A percentile compares a stretch with the other conserved stretches of the same genome.
Conservation (phyloP, 1,140 invertebrate species). For the Mamestra configurata region DNA sequence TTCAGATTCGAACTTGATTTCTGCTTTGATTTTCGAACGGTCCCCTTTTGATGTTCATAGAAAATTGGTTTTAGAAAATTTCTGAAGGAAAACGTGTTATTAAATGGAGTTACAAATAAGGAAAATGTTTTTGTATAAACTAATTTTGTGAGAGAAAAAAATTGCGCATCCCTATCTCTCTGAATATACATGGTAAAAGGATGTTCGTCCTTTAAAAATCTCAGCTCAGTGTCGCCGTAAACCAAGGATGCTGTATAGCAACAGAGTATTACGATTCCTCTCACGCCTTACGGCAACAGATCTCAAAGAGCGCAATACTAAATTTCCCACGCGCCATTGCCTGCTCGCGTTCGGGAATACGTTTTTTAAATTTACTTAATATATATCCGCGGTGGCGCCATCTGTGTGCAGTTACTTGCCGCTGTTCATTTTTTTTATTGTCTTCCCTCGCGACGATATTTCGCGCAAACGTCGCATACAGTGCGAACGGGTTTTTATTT, state of each 20-base stretch:
- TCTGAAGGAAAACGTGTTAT: neutral
- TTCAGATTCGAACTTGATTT: neutral
- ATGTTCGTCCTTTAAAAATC: neutral
- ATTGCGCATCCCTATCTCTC: neutral
- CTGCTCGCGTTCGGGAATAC: conserved; percentile 51
- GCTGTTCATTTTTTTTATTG: conserved; percentile 60
- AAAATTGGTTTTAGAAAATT: neutral
- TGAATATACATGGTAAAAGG: neutral
- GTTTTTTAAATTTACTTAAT: conserved; percentile 68
- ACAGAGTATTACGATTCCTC: conserved; percentile 30
- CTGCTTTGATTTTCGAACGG: neutral
- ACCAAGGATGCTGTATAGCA: neutral
- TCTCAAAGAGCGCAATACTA: conserved; percentile 59
- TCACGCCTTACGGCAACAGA: conserved; percentile 42
- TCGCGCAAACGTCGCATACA: conserved; percentile 25
- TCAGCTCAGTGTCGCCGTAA: neutral
- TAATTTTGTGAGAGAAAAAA: neutral
- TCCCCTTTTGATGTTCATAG: neutral
- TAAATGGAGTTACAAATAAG: neutral
- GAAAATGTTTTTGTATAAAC: neutral
- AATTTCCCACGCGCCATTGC: conserved; percentile 66
- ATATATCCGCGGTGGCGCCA: conserved; percentile 62
- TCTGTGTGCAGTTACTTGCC: conserved; percentile 58
- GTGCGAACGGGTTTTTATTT: conserved; percentile 38
- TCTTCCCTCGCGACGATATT: conserved; percentile 46